A percentile compares a stretch with the other conserved stretches of the same genome.
Conservation (phyloP, 2,113 vertebrate genomes). For the Peucedramus taeniatus region DNA sequence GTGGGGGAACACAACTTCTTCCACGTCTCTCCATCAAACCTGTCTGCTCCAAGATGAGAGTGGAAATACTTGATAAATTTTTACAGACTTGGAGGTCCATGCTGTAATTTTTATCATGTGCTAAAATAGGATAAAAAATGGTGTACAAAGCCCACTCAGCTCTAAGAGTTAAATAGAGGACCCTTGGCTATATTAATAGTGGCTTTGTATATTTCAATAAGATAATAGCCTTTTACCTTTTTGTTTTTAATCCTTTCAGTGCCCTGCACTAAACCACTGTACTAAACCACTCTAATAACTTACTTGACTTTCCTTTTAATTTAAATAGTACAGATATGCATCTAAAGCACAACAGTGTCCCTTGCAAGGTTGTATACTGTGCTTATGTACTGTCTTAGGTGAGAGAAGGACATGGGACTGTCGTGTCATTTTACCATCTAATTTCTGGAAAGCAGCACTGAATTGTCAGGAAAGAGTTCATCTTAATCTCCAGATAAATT, state of each 20-base stretch:
- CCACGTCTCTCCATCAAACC: fast-evolving
- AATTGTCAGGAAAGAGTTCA: background rate
- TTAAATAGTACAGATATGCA: background rate
- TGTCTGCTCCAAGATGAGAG: background rate
- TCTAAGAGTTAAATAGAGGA: background rate
- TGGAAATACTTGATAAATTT: background rate
- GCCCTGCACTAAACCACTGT: background rate
- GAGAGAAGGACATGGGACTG: background rate
- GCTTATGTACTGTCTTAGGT: background rate
- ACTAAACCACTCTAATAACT: background rate
- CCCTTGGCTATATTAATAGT: fast-evolving
- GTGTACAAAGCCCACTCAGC: background rate
- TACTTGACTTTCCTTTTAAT: constrained; percentile 35
- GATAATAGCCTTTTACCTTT: background rate
- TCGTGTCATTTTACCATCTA: background rate
- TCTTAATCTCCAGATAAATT: background rate
- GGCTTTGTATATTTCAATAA: background rate
- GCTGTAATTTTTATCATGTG: background rate
- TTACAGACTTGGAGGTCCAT: background rate
- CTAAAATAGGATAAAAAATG: background rate
- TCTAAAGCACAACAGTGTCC: background rate
- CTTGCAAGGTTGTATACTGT: background rate
- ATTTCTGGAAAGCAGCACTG: background rate
- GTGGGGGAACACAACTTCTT: background rate
- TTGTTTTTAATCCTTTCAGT: background rate